Base-by-base conservation (phyloP, 2,113 vertebrate species). In the Dinomys branickii region DNA sequence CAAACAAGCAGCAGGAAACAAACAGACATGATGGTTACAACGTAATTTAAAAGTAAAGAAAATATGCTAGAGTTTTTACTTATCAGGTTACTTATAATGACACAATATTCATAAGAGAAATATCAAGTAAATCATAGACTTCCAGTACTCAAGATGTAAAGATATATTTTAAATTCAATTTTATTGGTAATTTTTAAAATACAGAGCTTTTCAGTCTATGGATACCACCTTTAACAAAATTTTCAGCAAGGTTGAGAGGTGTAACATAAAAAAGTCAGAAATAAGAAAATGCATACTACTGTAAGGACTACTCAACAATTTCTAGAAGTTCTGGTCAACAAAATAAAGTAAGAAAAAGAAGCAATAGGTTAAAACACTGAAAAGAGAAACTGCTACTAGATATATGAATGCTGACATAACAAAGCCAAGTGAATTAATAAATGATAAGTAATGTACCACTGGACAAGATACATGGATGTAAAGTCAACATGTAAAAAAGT, bases 1-100 rank as follows among this genome's bases (percentile, higher is more conserved):
- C 85, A 17, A 92, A 50, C 71, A 24, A 54, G 71, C 50, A 82
- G 94, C 77, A 97, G 2, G 26, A 73, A 82, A 58, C 65, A 93
- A 89, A 54, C 12, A 91, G 84, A 65, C 50, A 50, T 13, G 30
- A 58, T 19, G 77, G 0, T n/a, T 69, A n/a, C 44, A 86, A 50
- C 16, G 14, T 26, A 83, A 28, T 44, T 88, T 52, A 30, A 11
- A 85, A 88, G 17, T 85, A 69, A 35, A 14, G 56, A 78, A 80
- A 1, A 19, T 12, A 77, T 2, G 2, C 11, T 20, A n/a, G 24
- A 54, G 35, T 59, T 89, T 47, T 58, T 35, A 22, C 22, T 8
- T 63, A 35, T 3, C 13, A 85, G 0, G 28, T 44, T 54, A 90
- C 69, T 63, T 88, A 28, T 92, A 90, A 82, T 14, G 9, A 75